Evolutionary conservation across 1,140 invertebrate species (phyloP).

Genomic region (Platorchestia sp.): DNA sequence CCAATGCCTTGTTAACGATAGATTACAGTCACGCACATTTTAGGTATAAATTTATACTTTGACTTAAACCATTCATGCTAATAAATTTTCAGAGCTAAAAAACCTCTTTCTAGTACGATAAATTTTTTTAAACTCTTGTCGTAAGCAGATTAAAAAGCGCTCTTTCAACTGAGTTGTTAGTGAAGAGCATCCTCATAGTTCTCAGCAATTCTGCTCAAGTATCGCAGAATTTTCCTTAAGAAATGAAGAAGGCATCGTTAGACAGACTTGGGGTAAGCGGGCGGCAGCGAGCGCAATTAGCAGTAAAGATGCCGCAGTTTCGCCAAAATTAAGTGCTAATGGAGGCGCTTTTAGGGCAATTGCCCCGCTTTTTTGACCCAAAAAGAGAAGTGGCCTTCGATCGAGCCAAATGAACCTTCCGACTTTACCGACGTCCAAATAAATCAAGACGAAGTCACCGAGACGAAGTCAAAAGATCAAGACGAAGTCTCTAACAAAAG

Average conservation of each 20-base stretch:
- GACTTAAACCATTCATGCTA: no score
- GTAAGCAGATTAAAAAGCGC: not conserved
- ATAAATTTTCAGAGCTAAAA: no score
- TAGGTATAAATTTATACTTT: no score
- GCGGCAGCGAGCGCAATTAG: not conserved
- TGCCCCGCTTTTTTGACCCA: not conserved
- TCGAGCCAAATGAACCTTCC: not conserved
- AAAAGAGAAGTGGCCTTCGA: not conserved
- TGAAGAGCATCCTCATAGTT: not conserved
- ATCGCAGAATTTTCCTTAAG: not conserved
- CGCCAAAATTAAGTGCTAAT: slow-evolving; percentile 27
- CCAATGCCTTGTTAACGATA: no score
- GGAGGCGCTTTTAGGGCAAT: slow-evolving; percentile 18
- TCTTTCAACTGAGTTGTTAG: not conserved
- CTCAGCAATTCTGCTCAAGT: not conserved
- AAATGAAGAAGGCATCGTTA: slow-evolving; percentile 4
- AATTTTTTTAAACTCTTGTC: not conserved
- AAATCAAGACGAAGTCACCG: not conserved
- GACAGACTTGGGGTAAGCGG: not conserved
- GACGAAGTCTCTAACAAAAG: no score
- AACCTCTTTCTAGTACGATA: no score
- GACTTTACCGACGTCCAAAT: not conserved
- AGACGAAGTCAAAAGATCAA: not conserved
- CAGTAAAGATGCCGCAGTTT: slow-evolving; percentile 45
- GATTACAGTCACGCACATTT: no score